Conservation (phyloP, 53 echinoderm and acorn worm genomes). For the Glandiceps talaboti region DNA sequence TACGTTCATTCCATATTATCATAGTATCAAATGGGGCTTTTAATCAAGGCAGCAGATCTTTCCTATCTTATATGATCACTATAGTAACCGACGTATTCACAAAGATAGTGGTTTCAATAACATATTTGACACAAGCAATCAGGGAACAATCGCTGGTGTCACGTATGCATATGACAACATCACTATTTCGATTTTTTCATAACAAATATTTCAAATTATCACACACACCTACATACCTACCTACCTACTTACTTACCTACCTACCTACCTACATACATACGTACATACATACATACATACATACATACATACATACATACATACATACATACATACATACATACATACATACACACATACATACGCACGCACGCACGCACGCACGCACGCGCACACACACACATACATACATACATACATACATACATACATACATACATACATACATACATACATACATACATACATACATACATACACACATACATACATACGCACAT, state of each 20-base stretch:
- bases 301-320: background rate
- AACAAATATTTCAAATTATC: no score
- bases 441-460: background rate
- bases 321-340: background rate
- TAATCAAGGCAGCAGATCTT: no score
- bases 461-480: background rate
- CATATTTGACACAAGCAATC: no score
- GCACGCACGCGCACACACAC: background rate
- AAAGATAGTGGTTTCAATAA: no score
- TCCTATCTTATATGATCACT: no score
- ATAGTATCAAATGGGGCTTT: no score
- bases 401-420: background rate
- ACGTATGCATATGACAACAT: no score
- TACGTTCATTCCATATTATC: no score
- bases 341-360: background rate
- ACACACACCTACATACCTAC: background rate
- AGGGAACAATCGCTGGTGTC: no score
- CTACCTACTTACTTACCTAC: background rate
- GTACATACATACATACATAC: background rate
- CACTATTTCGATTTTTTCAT: no score
- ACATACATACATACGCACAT: background rate
- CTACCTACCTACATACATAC: background rate
- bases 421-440: background rate
- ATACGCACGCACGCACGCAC: background rate
- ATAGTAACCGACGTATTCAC: no score